Base-by-base conservation (phyloP, 2,888 invertebrate genomes). In the Ametastegia equiseti region DNA sequence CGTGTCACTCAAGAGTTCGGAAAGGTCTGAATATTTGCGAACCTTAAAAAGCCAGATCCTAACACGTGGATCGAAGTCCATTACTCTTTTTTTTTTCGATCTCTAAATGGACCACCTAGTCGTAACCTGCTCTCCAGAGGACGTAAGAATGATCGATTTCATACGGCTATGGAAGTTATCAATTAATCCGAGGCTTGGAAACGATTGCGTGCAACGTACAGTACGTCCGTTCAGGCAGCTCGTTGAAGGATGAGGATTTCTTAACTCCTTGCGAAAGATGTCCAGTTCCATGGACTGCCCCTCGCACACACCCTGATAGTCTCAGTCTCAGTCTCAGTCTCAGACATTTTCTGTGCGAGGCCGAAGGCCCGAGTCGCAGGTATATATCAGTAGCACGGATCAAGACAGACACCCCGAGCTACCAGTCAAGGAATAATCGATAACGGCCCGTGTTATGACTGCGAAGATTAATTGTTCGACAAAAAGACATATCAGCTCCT, bases 401-500 rank as follows among this genome's bases (percentile, higher is more conserved):
- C 80, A 39, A 19, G 67, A 80, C 60, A 45, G 67, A 80, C 69
- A 80, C 80, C 80, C 80, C 65, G 80, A 67, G 80, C 80, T 69
- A 80, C 80, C 80, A 78, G 78, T 50, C 45, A 33, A 63, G 63
- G 67, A 69, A 67, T 67, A 54, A 84, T 85, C 86, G 86, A 86
- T 88, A 88, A 88, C 87, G 85, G 86, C 84, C 85, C 84, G 81
- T 81, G 82, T 86, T 84, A 85, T 85, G 84, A 83, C 84, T 83
- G 83, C 81, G 81, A 86, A 86, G 87, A 89, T 88, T 88, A 88
- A 89, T 89, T 86, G 87, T 85, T 81, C 82, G 84, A 84, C 80
- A 81, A 83, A 84, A 84, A 81, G 83, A 67, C 65, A 67, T n/a
- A n/a, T 82, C 84, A 83, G 85, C 84, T 86, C 82, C 83, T 73